Evolutionary conservation across 2,797 vertebrate genomes (phyloP).

Genomic region (Odontamblyopus lacepedii): DNA sequence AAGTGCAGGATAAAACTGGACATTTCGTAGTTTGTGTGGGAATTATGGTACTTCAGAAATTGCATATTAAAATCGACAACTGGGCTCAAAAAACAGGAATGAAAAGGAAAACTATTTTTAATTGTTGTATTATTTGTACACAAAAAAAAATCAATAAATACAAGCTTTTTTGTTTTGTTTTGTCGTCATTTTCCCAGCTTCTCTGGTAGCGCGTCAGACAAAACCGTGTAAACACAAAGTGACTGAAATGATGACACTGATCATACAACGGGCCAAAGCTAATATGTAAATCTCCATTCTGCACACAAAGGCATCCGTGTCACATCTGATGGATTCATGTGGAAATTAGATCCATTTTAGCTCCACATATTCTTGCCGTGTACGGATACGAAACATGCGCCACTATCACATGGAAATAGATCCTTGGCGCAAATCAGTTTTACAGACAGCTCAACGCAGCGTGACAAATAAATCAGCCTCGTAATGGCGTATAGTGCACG

Average conservation of each 20-base stretch:
- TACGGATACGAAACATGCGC: constrained; percentile 37
- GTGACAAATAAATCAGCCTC: constrained; percentile 62
- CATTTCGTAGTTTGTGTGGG: too few species aligned
- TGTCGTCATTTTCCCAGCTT: background rate
- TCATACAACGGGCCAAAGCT: constrained; percentile 29
- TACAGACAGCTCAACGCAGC: constrained; percentile 55
- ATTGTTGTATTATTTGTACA: too few species aligned
- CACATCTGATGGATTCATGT: constrained; percentile 50
- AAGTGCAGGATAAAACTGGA: too few species aligned
- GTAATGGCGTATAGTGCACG: constrained; percentile 58
- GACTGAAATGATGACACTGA: constrained; percentile 19
- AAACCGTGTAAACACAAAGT: constrained; percentile 17
- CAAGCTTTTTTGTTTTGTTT: too few species aligned
- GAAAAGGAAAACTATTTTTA: too few species aligned
- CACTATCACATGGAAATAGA: constrained; percentile 66
- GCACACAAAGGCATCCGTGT: constrained; percentile 4
- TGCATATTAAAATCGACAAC: too few species aligned
- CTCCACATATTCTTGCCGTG: constrained; percentile 40
- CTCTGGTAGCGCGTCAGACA: background rate
- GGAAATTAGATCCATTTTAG: constrained; percentile 57
- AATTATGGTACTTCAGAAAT: too few species aligned
- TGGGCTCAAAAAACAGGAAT: too few species aligned
- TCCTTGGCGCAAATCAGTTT: constrained; percentile 60
- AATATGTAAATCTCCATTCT: background rate
- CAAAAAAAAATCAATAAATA: too few species aligned